phyloP scores from a whole-genome alignment of 2,113 vertebrate genomes.

The Accipiter virgatus region DNA sequence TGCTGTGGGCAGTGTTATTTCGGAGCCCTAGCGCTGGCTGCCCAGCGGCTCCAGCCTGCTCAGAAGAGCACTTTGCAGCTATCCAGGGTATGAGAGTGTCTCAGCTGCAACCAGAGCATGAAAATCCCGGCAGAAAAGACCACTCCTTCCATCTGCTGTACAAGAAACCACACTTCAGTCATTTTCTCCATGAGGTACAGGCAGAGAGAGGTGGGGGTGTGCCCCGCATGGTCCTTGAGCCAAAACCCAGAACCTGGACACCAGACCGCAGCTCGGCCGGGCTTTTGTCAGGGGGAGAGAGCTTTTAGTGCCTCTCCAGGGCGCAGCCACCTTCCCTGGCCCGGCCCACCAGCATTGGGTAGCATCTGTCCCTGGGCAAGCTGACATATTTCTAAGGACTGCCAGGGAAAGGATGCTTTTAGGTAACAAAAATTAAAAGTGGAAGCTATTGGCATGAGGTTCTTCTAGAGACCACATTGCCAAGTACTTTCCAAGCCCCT shows the following conservation, averaged over 20 bases:
- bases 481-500: not conserved
- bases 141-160: not conserved
- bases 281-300: too few species aligned
- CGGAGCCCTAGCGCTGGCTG: not conserved
- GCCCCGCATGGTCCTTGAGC: not conserved
- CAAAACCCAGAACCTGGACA: not conserved
- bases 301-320: not conserved
- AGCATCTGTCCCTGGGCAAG: not conserved
- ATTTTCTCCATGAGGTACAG: not conserved
- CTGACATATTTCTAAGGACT: not conserved
- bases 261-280: too few species aligned
- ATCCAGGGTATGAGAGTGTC: not conserved
- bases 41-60: accelerated
- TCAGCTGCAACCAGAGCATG: too few species aligned
- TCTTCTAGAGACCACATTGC: not conserved
- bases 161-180: not conserved
- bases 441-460: not conserved
- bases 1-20: not conserved
- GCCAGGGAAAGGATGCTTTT: not conserved
- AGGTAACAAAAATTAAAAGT: not conserved
- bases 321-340: not conserved
- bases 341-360: not conserved
- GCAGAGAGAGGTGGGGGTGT: accelerated
- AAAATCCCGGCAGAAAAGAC: not conserved
- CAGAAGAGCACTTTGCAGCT: too few species aligned